Conservation (phyloP, 2,113 vertebrate species). For the Perca flavescens region DNA sequence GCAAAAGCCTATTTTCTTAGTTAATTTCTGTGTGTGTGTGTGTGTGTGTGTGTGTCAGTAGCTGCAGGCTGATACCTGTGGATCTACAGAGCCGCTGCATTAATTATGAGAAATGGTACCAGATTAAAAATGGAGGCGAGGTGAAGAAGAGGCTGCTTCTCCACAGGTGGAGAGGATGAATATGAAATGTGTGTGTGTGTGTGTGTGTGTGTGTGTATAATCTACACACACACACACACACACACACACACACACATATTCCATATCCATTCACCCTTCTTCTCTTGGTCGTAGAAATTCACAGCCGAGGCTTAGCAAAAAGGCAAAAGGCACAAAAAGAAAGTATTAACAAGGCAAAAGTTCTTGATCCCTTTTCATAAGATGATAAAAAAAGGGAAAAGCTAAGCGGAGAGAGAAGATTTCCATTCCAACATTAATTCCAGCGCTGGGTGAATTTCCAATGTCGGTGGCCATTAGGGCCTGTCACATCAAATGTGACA, state of each 20-base stretch:
- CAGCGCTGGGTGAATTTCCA: conserved; percentile 71
- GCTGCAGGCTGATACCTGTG: conserved; percentile 42
- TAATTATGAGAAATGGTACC: conserved; percentile 37
- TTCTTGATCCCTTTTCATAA: conserved; percentile 71
- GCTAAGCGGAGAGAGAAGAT: conserved; percentile 64
- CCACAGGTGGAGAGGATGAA: conserved; percentile 54
- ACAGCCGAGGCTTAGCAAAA: conserved; percentile 35
- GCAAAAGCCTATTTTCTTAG: background rate
- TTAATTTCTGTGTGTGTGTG: background rate
- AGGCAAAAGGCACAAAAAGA: conserved; percentile 49
- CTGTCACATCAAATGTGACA: conserved; percentile 83
- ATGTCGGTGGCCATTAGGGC: conserved; percentile 78
- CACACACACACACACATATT: conserved; percentile 13
- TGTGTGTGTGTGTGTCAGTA: background rate
- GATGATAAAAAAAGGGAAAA: conserved; percentile 45
- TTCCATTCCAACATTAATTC: conserved; percentile 78
- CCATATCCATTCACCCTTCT: background rate
- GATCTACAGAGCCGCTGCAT: conserved; percentile 53
- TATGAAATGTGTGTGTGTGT: conserved; percentile 31
- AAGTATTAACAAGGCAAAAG: conserved; percentile 69
- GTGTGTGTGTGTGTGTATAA: background rate
- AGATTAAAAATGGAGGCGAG: conserved; percentile 54
- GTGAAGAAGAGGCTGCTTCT: conserved; percentile 34
- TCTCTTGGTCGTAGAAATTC: conserved; percentile 16
- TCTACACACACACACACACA: conserved; percentile 6